Percentiles rank a stretch among this genome's conserved stretches.
Evolutionary conservation across 2,888 invertebrate species (phyloP).

Genomic region (Neocrepidodera transversa): DNA sequence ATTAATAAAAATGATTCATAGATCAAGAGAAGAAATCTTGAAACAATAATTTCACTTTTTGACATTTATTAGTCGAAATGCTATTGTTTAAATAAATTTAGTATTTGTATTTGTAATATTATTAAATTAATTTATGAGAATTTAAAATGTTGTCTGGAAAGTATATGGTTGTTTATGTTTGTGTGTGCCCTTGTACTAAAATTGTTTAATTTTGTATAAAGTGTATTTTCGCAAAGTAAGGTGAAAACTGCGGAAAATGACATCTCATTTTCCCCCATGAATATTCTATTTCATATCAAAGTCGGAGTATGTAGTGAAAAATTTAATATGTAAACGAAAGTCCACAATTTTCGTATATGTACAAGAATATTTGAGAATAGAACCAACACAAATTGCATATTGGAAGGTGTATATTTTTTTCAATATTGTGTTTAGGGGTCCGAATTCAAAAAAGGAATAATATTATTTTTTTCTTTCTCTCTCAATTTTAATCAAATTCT

Average conservation of each 20-base stretch:
- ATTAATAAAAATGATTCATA: too few relatives aligned
- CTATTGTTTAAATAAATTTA: not conserved
- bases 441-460: too few relatives aligned
- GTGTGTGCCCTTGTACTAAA: slow-evolving; percentile 13
- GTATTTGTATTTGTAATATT: not conserved
- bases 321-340: slow-evolving; percentile 24
- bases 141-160: not conserved
- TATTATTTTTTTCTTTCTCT: too few relatives aligned
- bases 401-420: slow-evolving; percentile 10
- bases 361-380: slow-evolving; percentile 11
- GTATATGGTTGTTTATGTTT: not conserved
- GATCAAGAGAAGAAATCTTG: too few relatives aligned
- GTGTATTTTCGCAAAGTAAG: slow-evolving; percentile 27
- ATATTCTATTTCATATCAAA: slow-evolving; percentile 33
- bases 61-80: too few relatives aligned
- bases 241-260: slow-evolving; percentile 32
- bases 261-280: slow-evolving; percentile 32
- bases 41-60: not conserved
- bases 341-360: slow-evolving; percentile 25
- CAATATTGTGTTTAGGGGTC: too few relatives aligned
- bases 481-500: too few relatives aligned
- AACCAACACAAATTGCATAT: slow-evolving; percentile 21
- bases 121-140: not conserved
- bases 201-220: slow-evolving; percentile 27
- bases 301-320: slow-evolving; percentile 24